phyloP scores from a whole-genome alignment of 2,888 invertebrate genomes.

The Lycia hirtaria region DNA sequence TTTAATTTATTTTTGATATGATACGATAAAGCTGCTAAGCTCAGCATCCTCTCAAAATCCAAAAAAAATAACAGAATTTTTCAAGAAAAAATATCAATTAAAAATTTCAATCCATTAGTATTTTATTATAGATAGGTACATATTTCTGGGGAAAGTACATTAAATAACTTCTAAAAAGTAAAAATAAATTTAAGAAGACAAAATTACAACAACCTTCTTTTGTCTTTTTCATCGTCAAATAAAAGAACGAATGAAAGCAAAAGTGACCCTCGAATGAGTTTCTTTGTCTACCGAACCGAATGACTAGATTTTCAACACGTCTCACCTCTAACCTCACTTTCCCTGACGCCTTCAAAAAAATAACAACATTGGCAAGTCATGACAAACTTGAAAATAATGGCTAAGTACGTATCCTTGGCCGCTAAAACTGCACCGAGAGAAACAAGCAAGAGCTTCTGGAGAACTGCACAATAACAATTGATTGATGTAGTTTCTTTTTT shows the following conservation, averaged over 20 bases:
- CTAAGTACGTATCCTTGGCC: constrained; percentile 57
- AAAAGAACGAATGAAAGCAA: constrained; percentile 26
- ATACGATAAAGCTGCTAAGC: too few species aligned
- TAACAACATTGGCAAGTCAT: constrained; percentile 64
- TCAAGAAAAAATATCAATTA: too few species aligned
- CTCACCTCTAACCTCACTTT: constrained; percentile 74
- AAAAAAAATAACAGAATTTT: too few species aligned
- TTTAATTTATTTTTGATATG: too few species aligned
- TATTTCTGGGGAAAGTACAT: too few species aligned
- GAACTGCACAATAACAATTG: too few species aligned
- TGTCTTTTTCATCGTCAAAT: constrained; percentile 8
- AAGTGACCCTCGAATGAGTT: constrained; percentile 32
- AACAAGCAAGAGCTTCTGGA: too few species aligned
- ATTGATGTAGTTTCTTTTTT: too few species aligned
- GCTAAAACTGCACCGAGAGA: constrained; percentile 13
- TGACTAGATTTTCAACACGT: constrained; percentile 49
- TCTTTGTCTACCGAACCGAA: constrained; percentile 37
- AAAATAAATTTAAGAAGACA: not conserved
- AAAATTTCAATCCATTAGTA: too few species aligned
- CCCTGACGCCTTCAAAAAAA: constrained; percentile 60
- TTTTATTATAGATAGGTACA: too few species aligned
- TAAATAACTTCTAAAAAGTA: not conserved
- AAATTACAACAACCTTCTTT: not conserved
- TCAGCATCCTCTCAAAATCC: too few species aligned
- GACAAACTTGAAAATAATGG: constrained; percentile 58